Conservation (phyloP, 1,140 invertebrate genomes). For the Diorhabda sublineata region DNA sequence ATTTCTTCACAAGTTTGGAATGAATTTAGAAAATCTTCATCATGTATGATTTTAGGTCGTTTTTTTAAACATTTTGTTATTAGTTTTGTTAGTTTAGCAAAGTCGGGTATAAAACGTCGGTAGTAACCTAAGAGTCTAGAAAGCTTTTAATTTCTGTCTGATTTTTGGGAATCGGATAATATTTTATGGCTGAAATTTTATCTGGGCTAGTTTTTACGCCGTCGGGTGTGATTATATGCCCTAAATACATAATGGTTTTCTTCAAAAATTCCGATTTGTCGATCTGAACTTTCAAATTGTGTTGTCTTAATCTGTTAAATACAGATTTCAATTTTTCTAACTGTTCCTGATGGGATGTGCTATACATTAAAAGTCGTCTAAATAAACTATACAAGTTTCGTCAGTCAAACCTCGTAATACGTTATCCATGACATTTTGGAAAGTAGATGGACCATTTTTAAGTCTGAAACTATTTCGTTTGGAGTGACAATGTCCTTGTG, state of each 20-base stretch:
- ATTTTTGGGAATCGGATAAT: background rate
- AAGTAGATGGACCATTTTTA: slow-evolving; percentile 36
- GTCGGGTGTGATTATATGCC: background rate
- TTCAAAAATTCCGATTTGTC: background rate
- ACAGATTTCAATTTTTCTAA: background rate
- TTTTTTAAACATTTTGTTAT: background rate
- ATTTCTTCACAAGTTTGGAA: slow-evolving; percentile 4
- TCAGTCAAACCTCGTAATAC: slow-evolving; percentile 34
- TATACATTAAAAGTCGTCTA: slow-evolving; percentile 8
- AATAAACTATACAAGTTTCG: slow-evolving; percentile 41
- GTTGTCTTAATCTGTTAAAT: background rate
- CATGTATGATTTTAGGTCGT: background rate
- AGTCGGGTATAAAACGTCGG: background rate
- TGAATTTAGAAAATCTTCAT: background rate
- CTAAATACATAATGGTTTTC: slow-evolving; percentile 3
- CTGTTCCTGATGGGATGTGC: background rate
- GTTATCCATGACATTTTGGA: slow-evolving; percentile 44
- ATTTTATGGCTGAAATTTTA: background rate
- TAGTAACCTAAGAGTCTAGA: no score
- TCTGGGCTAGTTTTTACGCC: background rate
- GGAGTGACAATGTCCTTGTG: slow-evolving; percentile 41
- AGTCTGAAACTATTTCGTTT: slow-evolving; percentile 43
- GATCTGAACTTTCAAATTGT: background rate
- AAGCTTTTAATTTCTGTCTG: background rate
- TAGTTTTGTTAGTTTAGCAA: background rate